Evolutionary conservation across 2,113 vertebrate genomes (phyloP), one percentile per base, ranked within the genome.

Genomic region (Corydoras sp.): DNA sequence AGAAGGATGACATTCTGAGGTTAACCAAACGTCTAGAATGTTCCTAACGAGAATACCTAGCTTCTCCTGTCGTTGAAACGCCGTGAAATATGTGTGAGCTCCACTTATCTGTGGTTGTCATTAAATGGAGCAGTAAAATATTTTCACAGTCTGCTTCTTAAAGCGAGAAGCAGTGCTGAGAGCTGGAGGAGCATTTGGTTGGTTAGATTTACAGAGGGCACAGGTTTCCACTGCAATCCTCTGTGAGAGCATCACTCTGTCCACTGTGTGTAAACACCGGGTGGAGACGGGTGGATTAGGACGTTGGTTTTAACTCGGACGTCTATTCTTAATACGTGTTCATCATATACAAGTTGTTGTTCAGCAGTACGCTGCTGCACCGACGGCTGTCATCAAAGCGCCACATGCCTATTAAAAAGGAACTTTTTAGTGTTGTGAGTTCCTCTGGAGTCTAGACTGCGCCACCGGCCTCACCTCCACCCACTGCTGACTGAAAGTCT

Each of bases 1-100:
- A 10, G 54, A 14, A 50, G 43, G 63, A 15, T 10, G 31, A 51
- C 58, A 76, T 66, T 78, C 74, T 79, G 74, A 81, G 78, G 80
- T 81, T 81, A 80, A 79, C 79, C 80, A 71, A 71, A 31, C 61
- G 65, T 75, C 65, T 61, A 73, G 77, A 84, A 82, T 78, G 82
- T 77, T 75, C 80, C 82, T 85, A 80, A 83, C 83, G 79, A 81
- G 83, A 84, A 84, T 82, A 81, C 70, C 79, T 64, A 24, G 65
- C 68, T 67, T 62, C 35, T 77, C 69, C 43, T 76, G 71, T 80
- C 80, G 79, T 77, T 80, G 81, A 49, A 68, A 5, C 43, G 66
- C 2, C 35, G 69, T 55, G 60, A 69, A 51, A 15, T 32, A n/a
- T 48, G 62, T 24, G 32, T 13, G 24, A 59, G 56, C 29, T 14